Base-by-base conservation (phyloP, 2,113 vertebrate species). In the Regulus satrapa region DNA sequence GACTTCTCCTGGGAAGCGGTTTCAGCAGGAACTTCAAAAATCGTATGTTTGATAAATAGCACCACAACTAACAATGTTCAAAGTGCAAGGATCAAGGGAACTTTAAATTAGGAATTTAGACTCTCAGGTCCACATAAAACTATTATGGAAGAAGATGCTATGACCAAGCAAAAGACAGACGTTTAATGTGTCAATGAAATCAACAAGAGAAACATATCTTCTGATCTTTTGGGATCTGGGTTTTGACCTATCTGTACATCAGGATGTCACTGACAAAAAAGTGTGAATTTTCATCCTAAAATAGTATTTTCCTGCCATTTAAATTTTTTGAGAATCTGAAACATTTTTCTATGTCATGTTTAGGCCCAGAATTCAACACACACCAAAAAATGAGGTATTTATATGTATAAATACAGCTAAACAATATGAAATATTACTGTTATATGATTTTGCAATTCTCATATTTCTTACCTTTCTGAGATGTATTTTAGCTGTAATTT, bases 81-180 rank as follows among this genome's bases (percentile, higher is more conserved):
- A 95, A 97, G 95, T 80, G 91, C 83, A 63, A 86, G 92, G 85
- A 96, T 80, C 96, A 81, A 96, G 95, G 95, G 95, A 97, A 94
- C 92, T 88, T 94, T 96, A 96, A 95, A 87, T 95, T 88, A 92
- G 66, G 71, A 93, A 88, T 85, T 93, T 69, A 89, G 62, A 71
- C 89, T 85, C 84, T 76, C 32, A 89, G 52, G 81, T 85, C 85
- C 79, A 84, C 68, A 91, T 83, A 94, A 95, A 95, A 91, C 83
- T 81, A 66, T 89, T 94, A 76, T 36, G 31, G 75, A 88, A 12
- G 31, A 85, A 94, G 71, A 59, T 5, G 26, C 32, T 94, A 68
- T 79, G 82, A 73, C 86, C 83, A 92, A 77, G n/a, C 8, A 84
- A 88, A 92, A 89, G 55, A 67, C 58, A 69, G 94, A 73, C 67